Conservation (phyloP, 2,797 vertebrate species). For the Enteromius treurensis region DNA sequence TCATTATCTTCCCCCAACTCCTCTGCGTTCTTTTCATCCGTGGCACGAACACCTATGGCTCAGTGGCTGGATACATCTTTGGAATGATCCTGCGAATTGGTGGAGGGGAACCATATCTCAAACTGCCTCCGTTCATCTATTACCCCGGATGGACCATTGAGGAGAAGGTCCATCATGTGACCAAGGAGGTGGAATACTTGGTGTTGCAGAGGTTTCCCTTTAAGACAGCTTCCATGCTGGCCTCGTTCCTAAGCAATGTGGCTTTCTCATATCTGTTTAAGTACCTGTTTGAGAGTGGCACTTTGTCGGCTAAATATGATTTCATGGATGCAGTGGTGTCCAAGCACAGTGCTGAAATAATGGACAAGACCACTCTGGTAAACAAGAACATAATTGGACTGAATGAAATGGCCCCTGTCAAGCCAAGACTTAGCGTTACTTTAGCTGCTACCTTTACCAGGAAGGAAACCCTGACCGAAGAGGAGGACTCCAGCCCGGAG, state of each 20-base stretch:
- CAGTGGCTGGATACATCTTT: constrained; percentile 89
- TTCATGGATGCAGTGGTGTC: constrained; percentile 93
- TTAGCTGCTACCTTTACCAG: constrained; percentile 90
- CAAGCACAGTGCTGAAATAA: constrained; percentile 92
- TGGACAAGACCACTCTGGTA: constrained; percentile 96
- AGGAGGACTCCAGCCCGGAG: constrained; percentile 90
- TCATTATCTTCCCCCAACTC: constrained; percentile 97
- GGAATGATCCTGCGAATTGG: constrained; percentile 91
- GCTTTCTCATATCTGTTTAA: constrained; percentile 90
- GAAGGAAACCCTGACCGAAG: constrained; percentile 87
- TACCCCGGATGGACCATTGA: constrained; percentile 89
- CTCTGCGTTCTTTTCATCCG: constrained; percentile 93
- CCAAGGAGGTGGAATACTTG: constrained; percentile 72
- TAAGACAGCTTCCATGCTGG: constrained; percentile 91
- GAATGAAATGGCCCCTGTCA: constrained; percentile 90
- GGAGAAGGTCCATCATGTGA: constrained; percentile 71
- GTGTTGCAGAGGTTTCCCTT: constrained; percentile 92
- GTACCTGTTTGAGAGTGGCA: constrained; percentile 95
- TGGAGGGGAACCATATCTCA: constrained; percentile 92
- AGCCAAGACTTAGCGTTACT: constrained; percentile 87
- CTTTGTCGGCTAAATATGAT: constrained; percentile 90
- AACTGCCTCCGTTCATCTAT: constrained; percentile 90
- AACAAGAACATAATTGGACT: constrained; percentile 90
- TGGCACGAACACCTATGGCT: constrained; percentile 96
- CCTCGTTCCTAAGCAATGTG: constrained; percentile 89